Evolutionary conservation across 2,888 invertebrate genomes (phyloP).

Genomic region (Polylopha cassiicola): DNA sequence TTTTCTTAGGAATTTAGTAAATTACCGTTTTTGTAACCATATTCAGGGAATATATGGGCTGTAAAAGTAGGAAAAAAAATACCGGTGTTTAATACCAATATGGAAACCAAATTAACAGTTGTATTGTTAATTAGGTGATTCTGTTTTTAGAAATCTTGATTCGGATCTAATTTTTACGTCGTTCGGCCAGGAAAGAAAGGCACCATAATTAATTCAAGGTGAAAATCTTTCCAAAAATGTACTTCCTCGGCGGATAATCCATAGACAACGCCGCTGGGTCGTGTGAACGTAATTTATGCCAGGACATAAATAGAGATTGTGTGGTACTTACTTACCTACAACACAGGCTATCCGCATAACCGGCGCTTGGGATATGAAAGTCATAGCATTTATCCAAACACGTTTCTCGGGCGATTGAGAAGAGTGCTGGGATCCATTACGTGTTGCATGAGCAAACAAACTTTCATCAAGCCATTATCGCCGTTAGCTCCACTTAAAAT

Average conservation of each 20-base stretch:
- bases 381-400: conserved; percentile 67
- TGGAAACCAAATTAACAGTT: too few relatives aligned
- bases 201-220: conserved; percentile 8
- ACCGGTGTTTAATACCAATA: too few relatives aligned
- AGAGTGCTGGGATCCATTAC: conserved; percentile 67
- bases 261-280: conserved; percentile 16
- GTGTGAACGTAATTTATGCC: conserved; percentile 20
- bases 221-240: conserved; percentile 8
- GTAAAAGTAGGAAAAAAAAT: too few relatives aligned
- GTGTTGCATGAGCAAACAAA: conserved; percentile 55
- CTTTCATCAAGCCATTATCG: conserved; percentile 43
- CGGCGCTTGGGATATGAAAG: conserved; percentile 55
- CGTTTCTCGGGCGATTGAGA: conserved; percentile 64
- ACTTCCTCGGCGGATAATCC: conserved; percentile 10
- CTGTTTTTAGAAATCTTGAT: too few relatives aligned
- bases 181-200: conserved; percentile 1
- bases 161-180: too few relatives aligned
- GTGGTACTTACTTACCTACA: conserved; percentile 20
- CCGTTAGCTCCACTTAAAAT: conserved; percentile 36
- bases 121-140: too few relatives aligned
- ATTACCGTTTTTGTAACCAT: too few relatives aligned
- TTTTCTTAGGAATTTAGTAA: too few relatives aligned
- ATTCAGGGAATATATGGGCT: too few relatives aligned
- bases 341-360: conserved; percentile 20
- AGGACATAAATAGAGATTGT: conserved; percentile 22